A percentile compares a stretch with the other conserved stretches of the same genome.
Evolutionary conservation across 2,888 invertebrate species (phyloP).

Genomic region (Leucophenga maculata): DNA sequence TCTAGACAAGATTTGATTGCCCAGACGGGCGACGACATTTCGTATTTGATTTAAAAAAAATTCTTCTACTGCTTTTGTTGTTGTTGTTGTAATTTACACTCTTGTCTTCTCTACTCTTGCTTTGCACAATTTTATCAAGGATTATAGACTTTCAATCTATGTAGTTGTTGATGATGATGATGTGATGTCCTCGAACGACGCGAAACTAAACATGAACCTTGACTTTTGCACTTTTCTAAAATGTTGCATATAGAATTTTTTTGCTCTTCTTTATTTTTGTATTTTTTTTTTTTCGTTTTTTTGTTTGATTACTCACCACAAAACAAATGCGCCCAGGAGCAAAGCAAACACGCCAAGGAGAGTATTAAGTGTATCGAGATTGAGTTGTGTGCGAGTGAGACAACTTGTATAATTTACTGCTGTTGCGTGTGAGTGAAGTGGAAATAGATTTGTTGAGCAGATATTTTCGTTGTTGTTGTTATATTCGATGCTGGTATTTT

Average conservation of each 20-base stretch:
- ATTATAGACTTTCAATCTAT: slow-evolving; percentile 26
- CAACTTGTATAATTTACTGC: background rate
- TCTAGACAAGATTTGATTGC: slow-evolving; percentile 24
- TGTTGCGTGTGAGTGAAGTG: background rate
- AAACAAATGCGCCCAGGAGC: slow-evolving; percentile 9
- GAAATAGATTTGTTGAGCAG: background rate
- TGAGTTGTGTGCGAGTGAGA: background rate
- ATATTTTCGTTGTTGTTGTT: slow-evolving; percentile 10
- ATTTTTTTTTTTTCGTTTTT: background rate
- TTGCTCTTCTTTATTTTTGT: too few species aligned
- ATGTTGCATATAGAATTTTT: slow-evolving; percentile 45
- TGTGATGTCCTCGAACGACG: slow-evolving; percentile 38
- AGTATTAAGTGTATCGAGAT: background rate
- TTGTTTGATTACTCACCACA: slow-evolving; percentile 9
- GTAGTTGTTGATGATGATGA: too few species aligned
- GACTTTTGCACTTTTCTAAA: slow-evolving; percentile 60
- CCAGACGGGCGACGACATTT: slow-evolving; percentile 16
- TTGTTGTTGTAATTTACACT: background rate
- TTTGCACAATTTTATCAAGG: slow-evolving; percentile 31
- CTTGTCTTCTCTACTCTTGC: background rate
- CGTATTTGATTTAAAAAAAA: background rate
- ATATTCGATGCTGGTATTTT: slow-evolving; percentile 50
- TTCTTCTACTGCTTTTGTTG: background rate
- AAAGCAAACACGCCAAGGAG: background rate
- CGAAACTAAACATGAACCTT: slow-evolving; percentile 48